Evolutionary conservation across 2,113 vertebrate genomes (phyloP).

Genomic region (Lutjanus erythropterus): DNA sequence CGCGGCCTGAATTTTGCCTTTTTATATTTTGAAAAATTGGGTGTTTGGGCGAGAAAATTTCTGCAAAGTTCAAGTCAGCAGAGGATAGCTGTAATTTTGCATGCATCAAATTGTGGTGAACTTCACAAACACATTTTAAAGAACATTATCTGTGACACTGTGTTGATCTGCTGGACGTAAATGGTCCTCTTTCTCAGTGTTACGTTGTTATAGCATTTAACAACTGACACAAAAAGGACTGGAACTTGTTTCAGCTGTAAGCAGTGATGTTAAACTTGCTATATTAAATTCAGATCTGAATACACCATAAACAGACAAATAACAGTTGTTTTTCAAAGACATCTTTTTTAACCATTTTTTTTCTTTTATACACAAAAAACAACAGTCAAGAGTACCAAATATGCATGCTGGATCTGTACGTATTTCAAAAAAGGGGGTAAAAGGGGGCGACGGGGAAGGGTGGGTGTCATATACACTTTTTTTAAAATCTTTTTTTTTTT

Average conservation of each 20-base stretch:
- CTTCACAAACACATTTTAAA: neutral
- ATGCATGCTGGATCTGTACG: slow-evolving; percentile 86
- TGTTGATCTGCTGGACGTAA: no score
- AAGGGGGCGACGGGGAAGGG: neutral
- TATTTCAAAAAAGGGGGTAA: slow-evolving; percentile 75
- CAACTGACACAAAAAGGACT: slow-evolving; percentile 69
- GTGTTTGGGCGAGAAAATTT: no score
- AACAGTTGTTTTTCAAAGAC: slow-evolving; percentile 81
- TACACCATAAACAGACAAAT: slow-evolving; percentile 86
- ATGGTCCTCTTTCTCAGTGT: slow-evolving; percentile 76
- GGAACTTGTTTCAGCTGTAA: slow-evolving; percentile 75
- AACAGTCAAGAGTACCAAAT: slow-evolving; percentile 88
- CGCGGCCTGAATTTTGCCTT: neutral
- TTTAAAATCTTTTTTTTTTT: slow-evolving; percentile 42
- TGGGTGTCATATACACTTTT: slow-evolving; percentile 55
- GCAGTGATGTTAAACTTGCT: slow-evolving; percentile 76
- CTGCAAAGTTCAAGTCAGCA: no score
- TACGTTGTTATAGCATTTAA: slow-evolving; percentile 56
- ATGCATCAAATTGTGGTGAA: neutral
- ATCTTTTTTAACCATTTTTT: slow-evolving; percentile 61
- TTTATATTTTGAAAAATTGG: neutral
- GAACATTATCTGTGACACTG: neutral
- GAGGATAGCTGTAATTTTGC: neutral
- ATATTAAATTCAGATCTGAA: slow-evolving; percentile 83
- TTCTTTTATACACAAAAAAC: slow-evolving; percentile 85